Evolutionary conservation across 2,888 invertebrate species (phyloP).

Genomic region (Drosophila mayaguana): DNA sequence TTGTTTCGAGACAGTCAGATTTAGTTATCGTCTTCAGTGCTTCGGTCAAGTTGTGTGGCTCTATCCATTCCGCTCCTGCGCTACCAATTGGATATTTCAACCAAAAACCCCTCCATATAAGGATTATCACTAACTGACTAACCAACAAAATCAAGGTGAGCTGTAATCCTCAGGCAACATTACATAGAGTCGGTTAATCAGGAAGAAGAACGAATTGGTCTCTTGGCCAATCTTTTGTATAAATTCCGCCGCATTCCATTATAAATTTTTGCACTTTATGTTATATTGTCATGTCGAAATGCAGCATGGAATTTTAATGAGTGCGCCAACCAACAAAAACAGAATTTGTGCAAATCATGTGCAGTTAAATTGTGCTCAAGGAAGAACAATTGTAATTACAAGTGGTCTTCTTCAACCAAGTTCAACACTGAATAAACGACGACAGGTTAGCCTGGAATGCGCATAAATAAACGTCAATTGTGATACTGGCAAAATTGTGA

Average conservation of each 20-base stretch:
- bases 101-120: constrained; percentile 27
- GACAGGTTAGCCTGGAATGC: constrained; percentile 7
- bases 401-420: constrained; percentile 1
- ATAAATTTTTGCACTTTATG: constrained; percentile 26
- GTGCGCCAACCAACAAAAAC: constrained; percentile 39
- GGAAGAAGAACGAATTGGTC: neutral
- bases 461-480: constrained; percentile 13
- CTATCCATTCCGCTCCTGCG: constrained; percentile 36
- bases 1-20: constrained; percentile 84
- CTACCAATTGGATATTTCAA: constrained; percentile 51
- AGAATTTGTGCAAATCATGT: constrained; percentile 58
- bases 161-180: constrained; percentile 24
- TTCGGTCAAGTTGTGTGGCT: constrained; percentile 68
- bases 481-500: constrained; percentile 6
- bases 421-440: neutral
- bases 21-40: constrained; percentile 80
- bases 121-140: constrained; percentile 64
- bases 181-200: constrained; percentile 8
- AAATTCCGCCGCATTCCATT: constrained; percentile 20
- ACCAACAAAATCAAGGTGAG: constrained; percentile 67
- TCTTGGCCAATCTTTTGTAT: neutral
- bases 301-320: constrained; percentile 68
- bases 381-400: constrained; percentile 35
- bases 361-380: constrained; percentile 40
- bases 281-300: constrained; percentile 22